These are phyloP conservation scores for Trichoplusia ni DNA, from an alignment of 1,140 invertebrate species.

Conservation along the genomic window DNA sequence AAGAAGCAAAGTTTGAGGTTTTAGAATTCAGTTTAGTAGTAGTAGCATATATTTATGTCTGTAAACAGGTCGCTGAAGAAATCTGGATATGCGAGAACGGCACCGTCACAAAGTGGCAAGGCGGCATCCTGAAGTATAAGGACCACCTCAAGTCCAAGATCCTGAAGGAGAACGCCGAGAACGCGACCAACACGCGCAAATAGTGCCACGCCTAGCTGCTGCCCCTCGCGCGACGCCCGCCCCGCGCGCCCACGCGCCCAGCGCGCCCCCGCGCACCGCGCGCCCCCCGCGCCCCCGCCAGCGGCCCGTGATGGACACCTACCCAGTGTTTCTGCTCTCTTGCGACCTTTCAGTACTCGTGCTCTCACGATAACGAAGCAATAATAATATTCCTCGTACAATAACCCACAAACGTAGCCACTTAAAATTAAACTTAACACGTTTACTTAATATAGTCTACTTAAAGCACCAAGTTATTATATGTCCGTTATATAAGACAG, in stretches of 20 bases:
- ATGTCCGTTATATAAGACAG: not conserved
- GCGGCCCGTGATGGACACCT: too few relatives aligned
- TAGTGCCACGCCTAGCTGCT: conserved; percentile 45
- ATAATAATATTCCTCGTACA: too few relatives aligned
- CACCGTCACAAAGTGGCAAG: conserved; percentile 97
- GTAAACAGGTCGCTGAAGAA: conserved; percentile 95
- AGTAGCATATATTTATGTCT: too few relatives aligned
- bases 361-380: too few relatives aligned
- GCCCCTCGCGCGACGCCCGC: conserved; percentile 11
- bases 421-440: conserved; percentile 1
- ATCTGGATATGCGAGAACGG: conserved; percentile 99
- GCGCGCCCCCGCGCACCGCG: too few relatives aligned
- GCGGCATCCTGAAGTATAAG: conserved; percentile 98
- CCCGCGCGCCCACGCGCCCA: too few relatives aligned
- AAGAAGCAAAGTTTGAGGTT: too few relatives aligned
- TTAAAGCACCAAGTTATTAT: not conserved
- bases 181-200: conserved; percentile 74
- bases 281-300: too few relatives aligned
- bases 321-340: too few relatives aligned
- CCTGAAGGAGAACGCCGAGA: conserved; percentile 84
- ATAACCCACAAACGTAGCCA: too few relatives aligned
- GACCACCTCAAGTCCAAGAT: conserved; percentile 95
- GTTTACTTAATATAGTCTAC: conserved; percentile 3
- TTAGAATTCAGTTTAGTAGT: too few relatives aligned
- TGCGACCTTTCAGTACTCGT: too few relatives aligned